Base-by-base conservation (phyloP, 2,888 invertebrate genomes). In the Plutella xylostella region DNA sequence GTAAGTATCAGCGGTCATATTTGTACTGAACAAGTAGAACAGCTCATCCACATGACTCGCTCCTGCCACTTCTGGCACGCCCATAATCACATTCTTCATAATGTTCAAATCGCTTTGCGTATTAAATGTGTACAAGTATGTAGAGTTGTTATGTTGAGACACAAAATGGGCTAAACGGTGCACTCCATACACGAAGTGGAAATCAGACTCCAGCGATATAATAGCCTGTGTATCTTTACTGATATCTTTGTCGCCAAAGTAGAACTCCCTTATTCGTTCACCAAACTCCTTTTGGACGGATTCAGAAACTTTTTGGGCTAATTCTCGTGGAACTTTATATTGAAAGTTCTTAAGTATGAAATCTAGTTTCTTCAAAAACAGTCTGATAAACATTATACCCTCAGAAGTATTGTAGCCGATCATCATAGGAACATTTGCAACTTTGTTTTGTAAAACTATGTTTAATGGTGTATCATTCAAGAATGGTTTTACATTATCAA, bases 41-140 rank as follows among this genome's bases (percentile, higher is more conserved):
- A 80, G 0, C 2, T 82, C 82, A 49, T 83, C 83, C 0, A 62
- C 72, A 44, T 83, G 82, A n/a, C 62, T 58, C 0, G 68, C 72
- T 0, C 85, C 86, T 56, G 62, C 52, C 35, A 67, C 48, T 4
- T 61, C 42, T 0, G 47, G 41, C 2, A 56, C 11, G 6, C 60
- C 63, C 2, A 58, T 30, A n/a, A n/a, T n/a, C 2, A 57, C n/a
- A 4, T 48, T 51, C 48, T 73, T 76, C 1, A 72, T 42, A 9
- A 72, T 34, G 49, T 77, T 78, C 37, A 76, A 57, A n/a, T 71
- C 63, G 0, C 68, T 72, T 3, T 60, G 59, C 35, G 60, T 68
- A 35, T 69, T 63, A 46, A 78, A 75, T 43, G 56, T 60, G 30
- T 72, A 77, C 55, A 74, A 55, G 40, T 63, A 76, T 0, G 63